Conservation (phyloP, 2,113 vertebrate species). For the Rhinichthys klamathensis region DNA sequence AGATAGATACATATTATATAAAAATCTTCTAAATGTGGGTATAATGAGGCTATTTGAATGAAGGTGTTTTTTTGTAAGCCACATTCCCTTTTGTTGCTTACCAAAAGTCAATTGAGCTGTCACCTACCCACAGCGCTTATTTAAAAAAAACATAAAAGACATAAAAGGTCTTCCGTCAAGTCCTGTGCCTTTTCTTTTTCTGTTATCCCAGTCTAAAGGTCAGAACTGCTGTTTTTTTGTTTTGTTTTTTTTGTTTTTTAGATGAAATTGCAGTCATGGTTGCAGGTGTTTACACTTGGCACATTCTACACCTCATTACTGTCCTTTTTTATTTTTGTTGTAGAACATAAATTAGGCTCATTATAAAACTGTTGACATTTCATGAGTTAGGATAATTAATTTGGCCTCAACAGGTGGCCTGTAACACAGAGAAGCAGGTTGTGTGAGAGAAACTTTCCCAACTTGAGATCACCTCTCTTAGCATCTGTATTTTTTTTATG, state of each 20-base stretch:
- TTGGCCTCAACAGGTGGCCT: neutral
- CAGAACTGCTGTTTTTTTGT: neutral
- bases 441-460: neutral
- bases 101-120: neutral
- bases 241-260: neutral
- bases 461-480: neutral
- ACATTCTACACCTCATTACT: conserved; percentile 22
- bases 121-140: neutral
- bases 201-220: conserved; percentile 11
- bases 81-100: neutral
- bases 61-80: neutral
- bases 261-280: neutral
- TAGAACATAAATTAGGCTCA: conserved; percentile 8
- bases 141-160: neutral
- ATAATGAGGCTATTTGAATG: neutral
- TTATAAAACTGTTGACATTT: conserved; percentile 52
- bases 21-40: neutral
- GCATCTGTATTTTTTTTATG: neutral
- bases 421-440: neutral
- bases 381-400: neutral
- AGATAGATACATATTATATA: no score
- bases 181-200: neutral
- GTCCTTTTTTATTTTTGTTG: neutral
- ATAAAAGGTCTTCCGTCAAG: neutral
- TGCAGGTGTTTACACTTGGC: neutral